Conservation (phyloP, 2,888 invertebrate genomes). For the Tetragonula carbonaria region DNA sequence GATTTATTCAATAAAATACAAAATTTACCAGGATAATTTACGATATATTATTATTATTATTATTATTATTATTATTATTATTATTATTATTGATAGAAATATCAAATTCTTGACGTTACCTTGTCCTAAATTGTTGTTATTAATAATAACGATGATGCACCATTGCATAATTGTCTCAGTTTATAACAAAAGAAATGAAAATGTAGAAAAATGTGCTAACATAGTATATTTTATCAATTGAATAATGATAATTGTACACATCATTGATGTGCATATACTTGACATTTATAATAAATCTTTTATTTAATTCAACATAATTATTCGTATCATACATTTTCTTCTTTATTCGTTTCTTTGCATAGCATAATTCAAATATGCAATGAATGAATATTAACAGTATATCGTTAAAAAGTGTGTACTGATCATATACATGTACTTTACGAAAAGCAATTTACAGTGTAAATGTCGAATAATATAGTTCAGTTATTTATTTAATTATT, state of each 20-base stretch:
- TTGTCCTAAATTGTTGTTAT: conserved; percentile 7
- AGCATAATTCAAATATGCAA: neutral
- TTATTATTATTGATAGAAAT: neutral
- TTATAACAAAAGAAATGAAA: neutral
- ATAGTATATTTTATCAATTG: conserved; percentile 5
- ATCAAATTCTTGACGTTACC: conserved; percentile 14
- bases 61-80: too few relatives aligned
- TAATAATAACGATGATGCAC: neutral
- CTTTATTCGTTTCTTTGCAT: conserved; percentile 8
- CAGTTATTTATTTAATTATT: neutral
- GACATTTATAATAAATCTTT: conserved; percentile 10
- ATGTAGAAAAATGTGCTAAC: conserved; percentile 4
- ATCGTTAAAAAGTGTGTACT: conserved; percentile 10
- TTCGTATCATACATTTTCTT: neutral
- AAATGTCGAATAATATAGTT: neutral
- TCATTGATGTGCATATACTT: neutral
- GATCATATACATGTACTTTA: neutral
- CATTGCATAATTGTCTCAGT: neutral
- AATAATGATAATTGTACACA: conserved; percentile 20
- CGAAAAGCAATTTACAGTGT: neutral
- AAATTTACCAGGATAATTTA: neutral
- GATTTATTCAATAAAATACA: neutral
- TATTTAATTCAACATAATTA: neutral
- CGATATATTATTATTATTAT: neutral
- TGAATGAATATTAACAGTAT: neutral